Percentiles rank a stretch among this genome's conserved stretches.
These are phyloP conservation scores for Abramis brama DNA, from an alignment of 2,113 vertebrate species.

Conservation along the genomic window DNA sequence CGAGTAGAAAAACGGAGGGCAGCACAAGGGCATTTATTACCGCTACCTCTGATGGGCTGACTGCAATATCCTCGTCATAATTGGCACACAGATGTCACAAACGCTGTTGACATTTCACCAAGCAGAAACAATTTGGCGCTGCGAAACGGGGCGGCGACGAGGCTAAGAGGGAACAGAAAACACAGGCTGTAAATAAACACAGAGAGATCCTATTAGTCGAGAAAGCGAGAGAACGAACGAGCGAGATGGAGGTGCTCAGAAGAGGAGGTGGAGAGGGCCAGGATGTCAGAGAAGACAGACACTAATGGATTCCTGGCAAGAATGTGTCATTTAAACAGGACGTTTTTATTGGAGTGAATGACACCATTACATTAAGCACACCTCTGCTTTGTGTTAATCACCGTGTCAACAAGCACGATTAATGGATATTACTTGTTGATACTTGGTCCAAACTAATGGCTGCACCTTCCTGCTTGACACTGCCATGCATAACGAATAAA, in stretches of 20 bases:
- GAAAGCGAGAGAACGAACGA: slow-evolving; percentile 22
- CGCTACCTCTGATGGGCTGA: slow-evolving; percentile 61
- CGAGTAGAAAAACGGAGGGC: slow-evolving; percentile 52
- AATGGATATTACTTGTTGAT: slow-evolving; percentile 60
- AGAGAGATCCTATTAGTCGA: slow-evolving; percentile 54
- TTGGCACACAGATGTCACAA: slow-evolving; percentile 69
- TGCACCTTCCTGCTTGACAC: slow-evolving; percentile 45
- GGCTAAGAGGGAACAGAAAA: slow-evolving; percentile 54
- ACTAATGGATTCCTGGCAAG: slow-evolving; percentile 65
- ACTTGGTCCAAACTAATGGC: slow-evolving; percentile 56
- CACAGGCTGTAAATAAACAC: slow-evolving; percentile 61
- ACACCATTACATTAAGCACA: slow-evolving; percentile 65
- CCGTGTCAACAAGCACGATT: slow-evolving; percentile 61
- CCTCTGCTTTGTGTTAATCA: slow-evolving; percentile 63
- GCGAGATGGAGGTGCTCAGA: slow-evolving; percentile 49
- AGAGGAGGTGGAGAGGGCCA: slow-evolving; percentile 50
- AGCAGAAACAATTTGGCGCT: slow-evolving; percentile 70
- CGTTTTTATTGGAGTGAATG: slow-evolving; percentile 62
- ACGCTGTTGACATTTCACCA: slow-evolving; percentile 73
- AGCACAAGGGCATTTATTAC: slow-evolving; percentile 60
- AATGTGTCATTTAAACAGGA: slow-evolving; percentile 67
- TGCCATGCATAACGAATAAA: slow-evolving; percentile 39
- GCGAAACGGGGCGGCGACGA: slow-evolving; percentile 61
- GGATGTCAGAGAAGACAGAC: slow-evolving; percentile 62
- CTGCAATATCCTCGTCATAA: slow-evolving; percentile 71